Conservation (phyloP, 2,797 vertebrate genomes). For the Sebastes glaucus region DNA sequence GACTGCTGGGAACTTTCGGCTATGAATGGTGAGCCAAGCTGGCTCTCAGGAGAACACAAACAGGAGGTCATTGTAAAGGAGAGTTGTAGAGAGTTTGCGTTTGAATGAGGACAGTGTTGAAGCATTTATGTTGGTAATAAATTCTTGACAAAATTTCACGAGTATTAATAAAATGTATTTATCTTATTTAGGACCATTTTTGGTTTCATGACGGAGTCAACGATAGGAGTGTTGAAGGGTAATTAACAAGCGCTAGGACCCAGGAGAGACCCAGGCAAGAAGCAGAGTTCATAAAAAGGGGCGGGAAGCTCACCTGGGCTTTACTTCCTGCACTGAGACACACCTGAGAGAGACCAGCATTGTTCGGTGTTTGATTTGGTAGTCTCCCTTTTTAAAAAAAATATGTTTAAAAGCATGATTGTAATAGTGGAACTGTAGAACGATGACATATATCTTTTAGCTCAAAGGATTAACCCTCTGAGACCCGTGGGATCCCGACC, state of each 20-base stretch:
- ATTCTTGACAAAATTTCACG: background rate
- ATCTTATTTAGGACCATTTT: background rate
- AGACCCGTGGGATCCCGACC: too few relatives aligned
- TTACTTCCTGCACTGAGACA: background rate
- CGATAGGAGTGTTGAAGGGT: background rate
- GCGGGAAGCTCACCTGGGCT: background rate
- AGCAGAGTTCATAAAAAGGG: background rate
- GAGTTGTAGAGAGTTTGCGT: background rate
- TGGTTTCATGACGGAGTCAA: background rate
- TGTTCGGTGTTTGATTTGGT: background rate
- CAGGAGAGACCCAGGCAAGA: background rate
- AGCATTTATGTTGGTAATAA: background rate
- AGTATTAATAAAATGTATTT: too few relatives aligned
- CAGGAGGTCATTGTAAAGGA: background rate
- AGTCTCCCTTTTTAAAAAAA: background rate
- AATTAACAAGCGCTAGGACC: background rate
- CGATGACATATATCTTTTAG: background rate
- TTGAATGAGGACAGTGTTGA: background rate
- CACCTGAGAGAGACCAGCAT: background rate
- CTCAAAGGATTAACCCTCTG: background rate
- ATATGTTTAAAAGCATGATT: background rate
- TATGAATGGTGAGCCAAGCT: background rate
- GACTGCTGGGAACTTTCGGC: slow-evolving; percentile 41
- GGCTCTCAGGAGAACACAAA: slow-evolving; percentile 9
- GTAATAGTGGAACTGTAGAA: background rate